phyloP scores from a whole-genome alignment of 2,113 vertebrate species.

The Canis aureus region DNA sequence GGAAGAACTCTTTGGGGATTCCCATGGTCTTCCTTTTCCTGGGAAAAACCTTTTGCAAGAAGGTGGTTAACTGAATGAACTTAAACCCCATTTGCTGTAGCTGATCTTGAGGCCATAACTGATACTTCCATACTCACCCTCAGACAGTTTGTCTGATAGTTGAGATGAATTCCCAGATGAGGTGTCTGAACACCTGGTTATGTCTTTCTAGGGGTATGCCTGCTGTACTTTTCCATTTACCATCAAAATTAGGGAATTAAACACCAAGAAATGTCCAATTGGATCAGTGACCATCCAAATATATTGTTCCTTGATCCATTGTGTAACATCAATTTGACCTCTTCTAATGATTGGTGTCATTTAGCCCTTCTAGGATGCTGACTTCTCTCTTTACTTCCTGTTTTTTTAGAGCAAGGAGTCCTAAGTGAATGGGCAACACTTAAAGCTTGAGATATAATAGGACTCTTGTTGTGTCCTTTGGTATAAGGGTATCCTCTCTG shows the following conservation, averaged over 20 bases:
- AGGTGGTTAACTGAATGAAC: background rate
- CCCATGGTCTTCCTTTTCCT: background rate
- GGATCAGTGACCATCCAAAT: background rate
- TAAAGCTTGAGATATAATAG: background rate
- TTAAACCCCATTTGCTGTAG: background rate
- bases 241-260: background rate
- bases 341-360: background rate
- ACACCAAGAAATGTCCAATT: background rate
- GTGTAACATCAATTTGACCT: background rate
- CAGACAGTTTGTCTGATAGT: background rate
- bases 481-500: background rate
- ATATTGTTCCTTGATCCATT: background rate
- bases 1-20: background rate
- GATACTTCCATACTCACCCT: background rate
- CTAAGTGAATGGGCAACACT: background rate
- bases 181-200: background rate
- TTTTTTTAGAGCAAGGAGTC: background rate
- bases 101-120: background rate
- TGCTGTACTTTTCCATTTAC: background rate
- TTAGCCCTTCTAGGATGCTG: background rate
- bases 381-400: background rate
- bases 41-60: background rate
- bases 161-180: background rate
- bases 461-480: background rate
- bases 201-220: background rate